Conservation (phyloP, 2,888 invertebrate species). For the Nyleta sp. region DNA sequence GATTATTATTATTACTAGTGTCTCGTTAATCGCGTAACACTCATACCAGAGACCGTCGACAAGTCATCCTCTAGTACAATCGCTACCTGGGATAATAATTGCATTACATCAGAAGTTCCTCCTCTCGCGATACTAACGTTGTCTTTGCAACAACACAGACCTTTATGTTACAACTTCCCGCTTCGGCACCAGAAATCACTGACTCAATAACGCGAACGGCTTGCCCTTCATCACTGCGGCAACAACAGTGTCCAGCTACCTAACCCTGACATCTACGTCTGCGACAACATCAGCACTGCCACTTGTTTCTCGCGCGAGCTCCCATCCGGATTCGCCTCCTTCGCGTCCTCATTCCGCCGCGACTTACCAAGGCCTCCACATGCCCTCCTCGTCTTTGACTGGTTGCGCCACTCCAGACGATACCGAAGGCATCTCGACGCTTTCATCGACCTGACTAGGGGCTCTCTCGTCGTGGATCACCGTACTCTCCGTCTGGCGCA, state of each 20-base stretch:
- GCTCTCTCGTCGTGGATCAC: conserved; percentile 72
- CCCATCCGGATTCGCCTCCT: conserved; percentile 1
- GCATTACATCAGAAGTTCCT: conserved; percentile 30
- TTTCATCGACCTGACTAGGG: conserved; percentile 74
- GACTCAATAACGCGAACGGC: conserved; percentile 5
- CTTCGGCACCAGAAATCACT: conserved; percentile 6
- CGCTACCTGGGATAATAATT: conserved; percentile 30
- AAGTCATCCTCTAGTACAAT: conserved; percentile 39
- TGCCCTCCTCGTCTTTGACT: conserved; percentile 80
- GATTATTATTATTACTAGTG: conserved; percentile 44
- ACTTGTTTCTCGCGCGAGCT: not conserved
- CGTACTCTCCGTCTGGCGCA: conserved; percentile 53
- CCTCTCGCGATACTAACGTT: conserved; percentile 11
- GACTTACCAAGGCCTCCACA: conserved; percentile 81
- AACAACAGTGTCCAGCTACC: conserved; percentile 39
- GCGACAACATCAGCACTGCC: conserved; percentile 29
- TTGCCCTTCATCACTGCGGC: conserved; percentile 29
- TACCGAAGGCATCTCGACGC: conserved; percentile 71
- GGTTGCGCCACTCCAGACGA: conserved; percentile 72
- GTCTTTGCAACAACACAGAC: not conserved
- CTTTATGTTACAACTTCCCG: not conserved
- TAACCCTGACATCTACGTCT: conserved; percentile 43
- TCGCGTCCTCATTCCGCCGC: not conserved
- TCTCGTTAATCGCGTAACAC: conserved; percentile 39
- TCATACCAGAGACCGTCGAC: conserved; percentile 34